Evolutionary conservation across 37 sponge, comb jelly and placozoan genomes (phyloP).

Genomic region (Diacarnus erythraeanus): DNA sequence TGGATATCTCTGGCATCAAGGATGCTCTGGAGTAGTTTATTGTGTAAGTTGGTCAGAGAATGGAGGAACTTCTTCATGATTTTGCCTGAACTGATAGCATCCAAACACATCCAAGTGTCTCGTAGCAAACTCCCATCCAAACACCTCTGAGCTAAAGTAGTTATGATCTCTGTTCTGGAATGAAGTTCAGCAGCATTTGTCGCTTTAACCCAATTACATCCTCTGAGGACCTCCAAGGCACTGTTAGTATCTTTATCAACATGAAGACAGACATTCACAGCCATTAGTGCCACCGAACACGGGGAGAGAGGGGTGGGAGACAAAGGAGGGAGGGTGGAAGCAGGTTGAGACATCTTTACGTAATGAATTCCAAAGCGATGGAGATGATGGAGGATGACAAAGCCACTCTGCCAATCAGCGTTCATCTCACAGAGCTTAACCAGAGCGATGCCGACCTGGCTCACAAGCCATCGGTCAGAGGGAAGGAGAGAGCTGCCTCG

Average conservation of each 20-base stretch:
- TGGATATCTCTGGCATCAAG: background rate
- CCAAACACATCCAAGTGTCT: slow-evolving; percentile 19
- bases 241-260: background rate
- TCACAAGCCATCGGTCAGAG: slow-evolving; percentile 28
- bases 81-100: background rate
- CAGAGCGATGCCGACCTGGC: slow-evolving; percentile 32
- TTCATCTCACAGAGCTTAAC: background rate
- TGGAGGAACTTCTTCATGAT: background rate
- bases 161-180: slow-evolving; percentile 12
- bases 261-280: slow-evolving; percentile 25
- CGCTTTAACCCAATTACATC: slow-evolving; percentile 24
- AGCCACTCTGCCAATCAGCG: slow-evolving; percentile 39
- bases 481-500: background rate
- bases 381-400: slow-evolving; percentile 41
- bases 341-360: slow-evolving; percentile 4
- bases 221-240: slow-evolving; percentile 32
- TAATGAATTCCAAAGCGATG: slow-evolving; percentile 31
- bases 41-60: slow-evolving; percentile 23
- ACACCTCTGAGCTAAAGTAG: slow-evolving; percentile 6
- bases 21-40: slow-evolving; percentile 19
- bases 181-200: background rate
- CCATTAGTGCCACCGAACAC: slow-evolving; percentile 12
- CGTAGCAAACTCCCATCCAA: background rate
- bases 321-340: slow-evolving; percentile 34
- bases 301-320: slow-evolving; percentile 21